Evolutionary conservation across 53 echinoderm and acorn worm species (phyloP), one percentile per base, ranked within the genome.

Genomic region (Actinopyga echinites): DNA sequence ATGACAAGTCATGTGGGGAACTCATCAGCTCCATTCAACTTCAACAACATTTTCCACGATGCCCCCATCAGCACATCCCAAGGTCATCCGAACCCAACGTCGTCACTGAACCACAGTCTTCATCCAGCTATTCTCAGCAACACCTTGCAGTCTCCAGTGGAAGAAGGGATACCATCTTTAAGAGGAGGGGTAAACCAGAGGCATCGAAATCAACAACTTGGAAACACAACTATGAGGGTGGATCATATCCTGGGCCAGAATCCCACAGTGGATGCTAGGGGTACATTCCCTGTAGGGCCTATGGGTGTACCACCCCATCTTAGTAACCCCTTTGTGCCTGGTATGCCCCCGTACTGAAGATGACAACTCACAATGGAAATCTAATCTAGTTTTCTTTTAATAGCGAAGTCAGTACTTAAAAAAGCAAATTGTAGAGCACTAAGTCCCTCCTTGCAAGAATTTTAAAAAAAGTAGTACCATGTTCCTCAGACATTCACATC

Each of bases 11-110:
- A 79, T 23, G 82, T 88, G 13, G 83, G 79, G 21, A 74, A 89
- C 10, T 75, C 89, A 6, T 58, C 87, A 5, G 87, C 69, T 34
- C 82, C 85, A 2, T 97, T 97, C 80, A 97, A 94, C 74, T 93
- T 94, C 69, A 93, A 75, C 60, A 90, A 88, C 61, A 90, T 97
- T 23, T 97, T 94, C 87, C 90, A 90, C 52, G 97, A 97, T 40
- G 77, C 32, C 17, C 63, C 91, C 19, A 65, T 79, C 10, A 87
- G 83, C 67, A 22, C 80, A 0, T 45, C 80, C n/a, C 87, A 44
- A 11, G 87, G 85, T 22, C 91, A 91, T 75, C 75, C 85, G 6
- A 91, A 92, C 30, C 83, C 89, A 3, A 80, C 89, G 7, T 53
- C 80, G 1, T 35, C 86, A 0, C 36, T 91, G 6, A 87, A 91